Base-by-base conservation (phyloP, 2,888 invertebrate genomes). In the Tricholauxania praeusta region DNA sequence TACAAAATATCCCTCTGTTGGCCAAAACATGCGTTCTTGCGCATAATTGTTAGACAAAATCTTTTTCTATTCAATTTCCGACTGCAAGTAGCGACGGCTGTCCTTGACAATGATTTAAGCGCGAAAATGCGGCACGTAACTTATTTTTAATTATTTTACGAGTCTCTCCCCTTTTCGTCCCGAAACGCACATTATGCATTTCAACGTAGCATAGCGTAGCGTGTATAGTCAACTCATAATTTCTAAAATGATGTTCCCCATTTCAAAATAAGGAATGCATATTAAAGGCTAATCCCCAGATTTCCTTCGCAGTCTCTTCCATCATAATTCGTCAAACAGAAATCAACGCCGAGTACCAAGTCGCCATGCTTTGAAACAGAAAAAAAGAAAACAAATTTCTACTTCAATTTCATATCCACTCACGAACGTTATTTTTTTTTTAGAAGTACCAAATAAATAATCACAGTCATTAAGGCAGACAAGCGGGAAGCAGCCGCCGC, bases 21-120 rank as follows among this genome's bases (percentile, higher is more conserved):
- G 6, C 39, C 28, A 28, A 28, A 28, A 28, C 4, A 4, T 28
- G 5, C 10, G 39, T 39, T 28, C 28, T 28, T 28, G 39, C 10
- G 39, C 10, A 39, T 7, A 39, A 39, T 39, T 10, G 39, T 39
- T 39, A 39, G 28, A 51, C 65, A 51, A 51, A 65, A 66, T 48
- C 19, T 57, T 28, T 28, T 17, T 7, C 60, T 39, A 62, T 60
- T n/a, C 32, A 60, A 69, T 69, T 69, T 62, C 51, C 60, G 60
- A 51, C 51, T 60, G 69, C 28, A 39, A 39, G 39, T 39, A 39
- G 39, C 39, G 8, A 7, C n/a, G 22, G 60, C 63, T 78, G 79
- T 78, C 78, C 79, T 79, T 79, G 78, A 75, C 78, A 78, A 77
- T 78, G 78, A 78, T 74, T 65, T 71, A 57, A 71, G 52, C 74